Evolutionary conservation across 2,888 invertebrate species (phyloP), one percentile per base, ranked within the genome.

Genomic region (Hyposoter dolosus): DNA sequence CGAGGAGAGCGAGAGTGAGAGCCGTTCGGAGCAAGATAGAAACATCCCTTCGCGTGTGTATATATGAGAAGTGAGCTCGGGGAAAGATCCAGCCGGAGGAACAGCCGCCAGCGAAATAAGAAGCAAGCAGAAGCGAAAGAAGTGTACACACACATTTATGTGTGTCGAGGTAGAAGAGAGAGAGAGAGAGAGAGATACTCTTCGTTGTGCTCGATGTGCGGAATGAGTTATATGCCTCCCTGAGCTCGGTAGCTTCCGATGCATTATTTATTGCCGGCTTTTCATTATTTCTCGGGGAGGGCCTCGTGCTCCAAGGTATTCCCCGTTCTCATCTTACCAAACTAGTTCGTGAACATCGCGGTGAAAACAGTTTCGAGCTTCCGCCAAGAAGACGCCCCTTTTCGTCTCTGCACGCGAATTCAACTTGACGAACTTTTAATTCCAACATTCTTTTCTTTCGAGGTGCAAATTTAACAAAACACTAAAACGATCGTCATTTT

Each of bases 231-330:
- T 93, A 92, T 89, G 92, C 92, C 91, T 92, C 90, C 90, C 88
- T 83, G 78, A 84, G 86, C 75, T 91, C 92, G 91, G 93, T 94
- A 93, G 93, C 92, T 90, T 90, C 93, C 93, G 92, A 93, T 93
- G 91, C 93, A 93, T 94, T 93, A 94, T 94, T 93, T 93, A 94
- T 94, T 93, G 91, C 92, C 88, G 89, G 91, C 92, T 93, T 94
- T 93, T 94, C 92, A 93, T 94, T 93, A 94, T 93, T 93, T 91
- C 92, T 90, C 88, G 88, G 89, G 89, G 88, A 83, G 83, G 77
- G 84, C 78, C 79, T 69, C 45, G 45, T 60, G 56, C 23, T 45
- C 69, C 19, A 45, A 71, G 66, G 66, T 78, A 82, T 71, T 71
- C 66, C 66, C 28, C 28, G 63, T 19, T 56, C 66, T 65, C 65